Evolutionary conservation across 2,113 vertebrate species (phyloP), one percentile per base, ranked within the genome.

Genomic region (Oreochromis aureus): DNA sequence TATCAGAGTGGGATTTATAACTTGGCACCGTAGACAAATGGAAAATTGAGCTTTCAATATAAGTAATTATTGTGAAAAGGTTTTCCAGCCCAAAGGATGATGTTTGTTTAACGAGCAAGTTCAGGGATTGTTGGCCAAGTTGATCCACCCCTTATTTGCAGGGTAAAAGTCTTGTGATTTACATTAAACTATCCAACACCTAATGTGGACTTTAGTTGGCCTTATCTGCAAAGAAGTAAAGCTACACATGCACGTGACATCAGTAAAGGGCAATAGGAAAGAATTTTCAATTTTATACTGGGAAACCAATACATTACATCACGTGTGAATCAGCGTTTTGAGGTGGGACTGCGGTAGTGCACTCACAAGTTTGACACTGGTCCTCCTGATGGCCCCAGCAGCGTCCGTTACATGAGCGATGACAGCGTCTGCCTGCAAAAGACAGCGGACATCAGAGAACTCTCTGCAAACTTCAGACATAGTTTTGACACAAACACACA

Each of bases 301-400:
- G 44, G 24, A 76, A 51, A 76, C 16, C 10, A 30, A 19, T 51
- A 32, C 16, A 51, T 32, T 32, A 32, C 24, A 18, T 32, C 15
- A 48, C 2, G 4, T 69, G 11, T 41, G 63, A 69, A 69, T 39
- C 63, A 22, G 12, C 3, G 2, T 22, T 78, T 53, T 53, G 73
- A n/a, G 73, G 46, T 78, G 73, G 73, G 10, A 34, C 73, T 78
- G 27, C 1, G 32, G n/a, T 19, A 53, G 69, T 12, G 80, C 79
- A 98, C 99, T 98, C 96, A 99, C 99, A 95, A 69, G 95, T 98
- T 94, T 99, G 99, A 93, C 99, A 99, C 87, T 99, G 98, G 80
- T 97, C 96, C 63, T 98, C 98, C 4, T 97, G 98, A 58, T 97
- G 97, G 76, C 98, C 98, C 99, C 99, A 99, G 93, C 99, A 99